These are phyloP conservation scores for Poeciliopsis retropinna DNA, from an alignment of 2,113 vertebrate genomes.

Conservation along the genomic window DNA sequence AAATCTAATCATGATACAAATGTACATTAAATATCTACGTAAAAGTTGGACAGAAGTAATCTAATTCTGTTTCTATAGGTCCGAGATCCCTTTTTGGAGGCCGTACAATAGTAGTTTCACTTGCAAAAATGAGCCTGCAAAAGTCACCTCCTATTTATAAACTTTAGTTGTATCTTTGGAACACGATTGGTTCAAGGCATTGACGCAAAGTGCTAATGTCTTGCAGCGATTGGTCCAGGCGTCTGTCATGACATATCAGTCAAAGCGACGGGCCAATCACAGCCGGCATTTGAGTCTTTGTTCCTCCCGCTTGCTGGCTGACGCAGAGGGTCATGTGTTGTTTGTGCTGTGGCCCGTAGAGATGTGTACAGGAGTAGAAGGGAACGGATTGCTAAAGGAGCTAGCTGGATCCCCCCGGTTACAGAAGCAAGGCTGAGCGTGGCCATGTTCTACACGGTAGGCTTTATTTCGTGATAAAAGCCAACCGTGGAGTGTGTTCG, in stretches of 20 bases:
- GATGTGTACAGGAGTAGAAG: constrained; percentile 77
- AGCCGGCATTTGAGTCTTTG: background rate
- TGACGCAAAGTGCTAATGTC: constrained; percentile 57
- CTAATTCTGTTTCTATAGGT: too few species aligned
- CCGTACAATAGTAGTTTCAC: constrained; percentile 5
- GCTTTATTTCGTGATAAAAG: constrained; percentile 56
- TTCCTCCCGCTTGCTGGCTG: constrained; percentile 59
- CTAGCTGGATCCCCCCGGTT: constrained; percentile 70
- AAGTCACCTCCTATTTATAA: constrained; percentile 50
- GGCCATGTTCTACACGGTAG: constrained; percentile 74
- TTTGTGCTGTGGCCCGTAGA: constrained; percentile 86
- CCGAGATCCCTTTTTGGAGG: too few species aligned
- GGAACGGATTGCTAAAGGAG: constrained; percentile 68
- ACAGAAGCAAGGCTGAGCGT: constrained; percentile 62
- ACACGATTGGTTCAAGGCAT: constrained; percentile 51
- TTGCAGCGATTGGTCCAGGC: background rate
- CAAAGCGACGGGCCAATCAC: constrained; percentile 46
- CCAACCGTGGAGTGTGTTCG: constrained; percentile 40
- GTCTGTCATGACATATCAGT: background rate
- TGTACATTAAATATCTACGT: too few species aligned
- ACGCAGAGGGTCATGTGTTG: constrained; percentile 86
- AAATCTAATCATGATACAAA: too few species aligned
- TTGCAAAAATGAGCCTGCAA: constrained; percentile 18
- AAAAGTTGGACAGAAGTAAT: too few species aligned
- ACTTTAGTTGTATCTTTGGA: constrained; percentile 38